These are phyloP conservation scores for Lucifuga dentata DNA, from an alignment of 2,113 vertebrate genomes.

Conservation along the genomic window DNA sequence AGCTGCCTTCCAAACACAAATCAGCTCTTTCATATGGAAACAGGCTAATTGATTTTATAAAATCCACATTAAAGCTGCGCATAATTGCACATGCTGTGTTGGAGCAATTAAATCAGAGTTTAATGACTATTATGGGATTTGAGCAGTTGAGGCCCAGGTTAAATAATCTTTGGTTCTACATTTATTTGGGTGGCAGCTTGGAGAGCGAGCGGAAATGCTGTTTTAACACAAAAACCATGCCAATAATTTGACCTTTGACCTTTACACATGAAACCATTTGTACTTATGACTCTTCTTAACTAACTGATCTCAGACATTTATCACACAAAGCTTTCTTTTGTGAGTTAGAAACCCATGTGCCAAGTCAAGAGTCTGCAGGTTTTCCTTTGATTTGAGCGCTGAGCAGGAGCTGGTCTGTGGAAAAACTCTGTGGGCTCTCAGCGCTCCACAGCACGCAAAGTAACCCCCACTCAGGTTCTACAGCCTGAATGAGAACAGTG, in stretches of 20 bases:
- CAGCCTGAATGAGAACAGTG: too few species aligned
- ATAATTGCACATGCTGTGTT: slow-evolving; percentile 75
- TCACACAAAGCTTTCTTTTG: too few species aligned
- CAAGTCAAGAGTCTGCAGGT: too few species aligned
- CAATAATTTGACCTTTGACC: slow-evolving; percentile 27
- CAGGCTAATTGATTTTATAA: slow-evolving; percentile 73
- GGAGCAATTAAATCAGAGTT: slow-evolving; percentile 78
- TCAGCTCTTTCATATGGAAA: slow-evolving; percentile 70
- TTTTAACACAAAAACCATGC: neutral
- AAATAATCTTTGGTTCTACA: slow-evolving; percentile 65
- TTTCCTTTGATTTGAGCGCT: too few species aligned
- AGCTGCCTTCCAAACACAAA: slow-evolving; percentile 48
- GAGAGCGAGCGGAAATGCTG: slow-evolving; percentile 28
- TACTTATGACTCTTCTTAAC: neutral
- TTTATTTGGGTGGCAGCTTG: slow-evolving; percentile 31
- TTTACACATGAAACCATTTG: neutral
- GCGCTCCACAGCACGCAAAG: too few species aligned
- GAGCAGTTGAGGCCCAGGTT: slow-evolving; percentile 75
- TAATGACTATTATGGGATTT: slow-evolving; percentile 80
- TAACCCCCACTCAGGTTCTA: too few species aligned
- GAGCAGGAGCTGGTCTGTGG: too few species aligned
- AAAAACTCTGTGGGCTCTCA: too few species aligned
- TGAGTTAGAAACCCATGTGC: too few species aligned
- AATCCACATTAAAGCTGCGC: slow-evolving; percentile 75
- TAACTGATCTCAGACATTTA: too few species aligned